Evolutionary conservation across 2,888 invertebrate species (phyloP).

Genomic region (Peribatodes rhomboidaria): DNA sequence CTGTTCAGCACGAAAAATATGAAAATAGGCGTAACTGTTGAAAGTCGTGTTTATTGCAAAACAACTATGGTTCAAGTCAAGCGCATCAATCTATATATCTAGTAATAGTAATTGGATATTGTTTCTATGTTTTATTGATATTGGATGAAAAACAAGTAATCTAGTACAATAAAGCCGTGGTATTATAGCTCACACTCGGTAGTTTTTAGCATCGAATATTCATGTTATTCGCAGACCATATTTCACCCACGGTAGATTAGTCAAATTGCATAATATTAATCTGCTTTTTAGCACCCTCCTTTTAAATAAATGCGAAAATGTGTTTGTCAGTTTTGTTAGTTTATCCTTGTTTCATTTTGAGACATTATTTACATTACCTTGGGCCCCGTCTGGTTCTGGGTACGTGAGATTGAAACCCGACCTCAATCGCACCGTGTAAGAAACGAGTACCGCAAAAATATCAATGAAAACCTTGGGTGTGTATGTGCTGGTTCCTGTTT

Average conservation of each 20-base stretch:
- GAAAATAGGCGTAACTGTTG: too few species aligned
- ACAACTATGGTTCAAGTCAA: background rate
- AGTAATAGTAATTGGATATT: background rate
- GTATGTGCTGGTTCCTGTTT: too few species aligned
- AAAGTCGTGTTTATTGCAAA: background rate
- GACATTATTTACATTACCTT: too few species aligned
- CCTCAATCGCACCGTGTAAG: too few species aligned
- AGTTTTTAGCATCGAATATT: conserved; percentile 15
- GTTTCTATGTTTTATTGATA: conserved; percentile 7
- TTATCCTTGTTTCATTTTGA: too few species aligned
- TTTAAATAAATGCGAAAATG: background rate
- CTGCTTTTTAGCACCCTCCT: background rate
- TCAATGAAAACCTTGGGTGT: too few species aligned
- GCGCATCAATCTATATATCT: background rate
- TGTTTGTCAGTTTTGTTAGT: background rate
- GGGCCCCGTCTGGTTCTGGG: too few species aligned
- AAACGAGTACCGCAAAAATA: too few species aligned
- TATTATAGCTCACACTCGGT: conserved; percentile 5
- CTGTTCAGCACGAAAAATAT: too few species aligned
- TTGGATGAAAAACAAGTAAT: conserved; percentile 10
- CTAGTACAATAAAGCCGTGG: conserved; percentile 8
- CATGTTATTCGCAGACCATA: conserved; percentile 8
- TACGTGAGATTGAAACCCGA: too few species aligned
- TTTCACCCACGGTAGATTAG: conserved; percentile 37
- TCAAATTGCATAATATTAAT: conserved; percentile 23